phyloP scores from a whole-genome alignment of 2,113 vertebrate species.

The Psilopsiagon aurifrons region DNA sequence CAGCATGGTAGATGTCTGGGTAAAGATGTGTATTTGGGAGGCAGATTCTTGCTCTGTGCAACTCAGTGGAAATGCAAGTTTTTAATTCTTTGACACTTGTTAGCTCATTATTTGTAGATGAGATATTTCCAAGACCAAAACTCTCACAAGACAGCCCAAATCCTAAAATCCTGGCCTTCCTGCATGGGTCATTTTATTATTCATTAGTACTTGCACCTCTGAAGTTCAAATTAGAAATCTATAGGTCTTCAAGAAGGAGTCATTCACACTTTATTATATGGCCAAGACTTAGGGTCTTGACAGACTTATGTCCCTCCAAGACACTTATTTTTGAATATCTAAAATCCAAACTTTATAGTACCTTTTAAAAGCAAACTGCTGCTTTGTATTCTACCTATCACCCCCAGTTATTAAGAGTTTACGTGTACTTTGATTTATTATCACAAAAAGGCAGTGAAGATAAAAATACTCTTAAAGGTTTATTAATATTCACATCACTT shows the following conservation, averaged over 20 bases:
- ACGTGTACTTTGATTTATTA: background rate
- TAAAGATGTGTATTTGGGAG: background rate
- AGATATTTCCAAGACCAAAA: background rate
- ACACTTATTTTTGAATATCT: background rate
- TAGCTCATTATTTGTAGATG: background rate
- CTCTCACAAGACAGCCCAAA: background rate
- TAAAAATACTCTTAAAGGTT: background rate
- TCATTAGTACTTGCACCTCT: background rate
- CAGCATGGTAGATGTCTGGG: background rate
- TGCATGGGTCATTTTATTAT: background rate
- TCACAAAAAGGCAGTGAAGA: background rate
- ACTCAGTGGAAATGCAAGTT: background rate
- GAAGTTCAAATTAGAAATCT: background rate
- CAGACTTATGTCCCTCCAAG: background rate
- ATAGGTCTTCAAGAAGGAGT: background rate
- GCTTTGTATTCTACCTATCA: background rate
- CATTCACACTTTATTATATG: background rate
- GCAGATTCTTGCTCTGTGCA: background rate
- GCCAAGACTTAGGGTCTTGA: background rate
- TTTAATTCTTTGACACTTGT: background rate
- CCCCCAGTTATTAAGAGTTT: background rate
- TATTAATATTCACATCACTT: constrained; percentile 58
- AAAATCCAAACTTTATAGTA: background rate
- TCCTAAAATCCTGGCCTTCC: background rate
- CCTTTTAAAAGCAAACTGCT: background rate